phyloP scores from a whole-genome alignment of 2,113 vertebrate genomes.

The Sphaerodactylus townsendi region DNA sequence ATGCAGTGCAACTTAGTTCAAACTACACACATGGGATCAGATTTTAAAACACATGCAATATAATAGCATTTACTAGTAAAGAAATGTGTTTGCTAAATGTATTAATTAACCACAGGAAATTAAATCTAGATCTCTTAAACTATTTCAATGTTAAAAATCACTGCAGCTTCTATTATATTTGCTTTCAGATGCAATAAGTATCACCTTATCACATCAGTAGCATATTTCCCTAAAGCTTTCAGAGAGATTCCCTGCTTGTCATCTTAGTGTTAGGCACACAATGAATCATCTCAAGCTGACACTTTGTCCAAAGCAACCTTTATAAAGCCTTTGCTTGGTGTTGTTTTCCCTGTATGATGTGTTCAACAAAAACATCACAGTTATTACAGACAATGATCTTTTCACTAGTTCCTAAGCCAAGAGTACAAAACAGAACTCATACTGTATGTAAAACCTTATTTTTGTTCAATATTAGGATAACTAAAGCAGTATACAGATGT shows the following conservation, averaged over 20 bases:
- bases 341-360: not conserved
- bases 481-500: not conserved
- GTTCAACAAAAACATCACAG: constrained; percentile 2
- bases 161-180: constrained; percentile 14
- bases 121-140: not conserved
- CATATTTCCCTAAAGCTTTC: constrained; percentile 3
- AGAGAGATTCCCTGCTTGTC: constrained; percentile 14
- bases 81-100: not conserved
- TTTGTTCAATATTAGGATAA: not conserved
- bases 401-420: not conserved
- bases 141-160: not conserved
- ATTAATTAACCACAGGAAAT: constrained; percentile 14
- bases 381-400: constrained; percentile 19
- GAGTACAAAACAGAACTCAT: constrained; percentile 1
- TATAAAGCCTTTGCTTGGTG: not conserved
- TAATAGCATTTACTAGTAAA: not conserved
- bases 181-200: not conserved
- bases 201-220: not conserved
- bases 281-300: not conserved
- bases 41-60: not conserved
- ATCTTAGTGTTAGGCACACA: not conserved
- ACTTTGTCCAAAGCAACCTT: constrained; percentile 1
- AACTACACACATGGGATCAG: not conserved
- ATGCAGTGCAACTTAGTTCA: not conserved
- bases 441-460: not conserved